phyloP scores from a whole-genome alignment of 2,797 vertebrate species.

The Botia almorhae region DNA sequence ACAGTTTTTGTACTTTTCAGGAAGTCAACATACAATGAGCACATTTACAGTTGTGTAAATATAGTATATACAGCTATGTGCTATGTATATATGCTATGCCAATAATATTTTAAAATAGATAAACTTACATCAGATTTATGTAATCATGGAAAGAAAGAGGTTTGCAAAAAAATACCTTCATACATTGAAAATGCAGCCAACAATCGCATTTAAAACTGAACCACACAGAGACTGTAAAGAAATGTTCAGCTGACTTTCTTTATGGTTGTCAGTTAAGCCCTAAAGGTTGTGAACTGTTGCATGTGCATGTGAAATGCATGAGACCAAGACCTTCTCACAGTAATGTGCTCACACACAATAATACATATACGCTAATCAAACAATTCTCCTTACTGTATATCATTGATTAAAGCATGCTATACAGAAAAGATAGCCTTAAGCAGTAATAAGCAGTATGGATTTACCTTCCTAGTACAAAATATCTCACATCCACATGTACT shows the following conservation, averaged over 20 bases:
- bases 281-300: slow-evolving; percentile 63
- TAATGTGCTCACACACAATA: slow-evolving; percentile 5
- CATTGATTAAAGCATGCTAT: not conserved
- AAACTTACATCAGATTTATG: too few species aligned
- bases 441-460: not conserved
- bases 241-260: slow-evolving; percentile 16
- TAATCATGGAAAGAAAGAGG: too few species aligned
- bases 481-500: not conserved
- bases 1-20: too few species aligned
- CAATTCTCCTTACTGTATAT: not conserved
- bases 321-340: not conserved
- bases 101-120: too few species aligned
- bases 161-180: not conserved
- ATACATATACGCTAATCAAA: not conserved
- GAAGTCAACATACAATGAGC: too few species aligned
- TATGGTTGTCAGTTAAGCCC: slow-evolving; percentile 24
- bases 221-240: not conserved
- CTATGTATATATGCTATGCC: too few species aligned
- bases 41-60: too few species aligned
- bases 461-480: not conserved
- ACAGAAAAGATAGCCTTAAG: too few species aligned
- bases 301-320: slow-evolving; percentile 58
- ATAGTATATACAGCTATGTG: too few species aligned
- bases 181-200: not conserved
- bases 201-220: not conserved